Evolutionary conservation across 2,888 invertebrate species (phyloP), one percentile per base, ranked within the genome.

Genomic region (Fragum whitleyi): DNA sequence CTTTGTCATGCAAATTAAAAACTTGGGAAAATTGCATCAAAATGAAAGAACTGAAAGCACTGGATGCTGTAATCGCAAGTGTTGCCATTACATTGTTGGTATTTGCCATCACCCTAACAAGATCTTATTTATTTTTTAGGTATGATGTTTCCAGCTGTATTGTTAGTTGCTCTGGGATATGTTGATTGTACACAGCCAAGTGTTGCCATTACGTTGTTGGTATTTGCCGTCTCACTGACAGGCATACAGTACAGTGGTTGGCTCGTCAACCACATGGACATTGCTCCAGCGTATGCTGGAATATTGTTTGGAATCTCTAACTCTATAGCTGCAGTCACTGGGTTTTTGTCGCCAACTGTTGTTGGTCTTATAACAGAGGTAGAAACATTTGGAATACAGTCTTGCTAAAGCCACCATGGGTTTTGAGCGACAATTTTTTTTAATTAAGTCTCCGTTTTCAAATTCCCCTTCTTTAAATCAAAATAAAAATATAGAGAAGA

Each of bases 181-280:
- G 82, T 93, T 32, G 92, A 92, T 85, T 93, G 93, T 76, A 90
- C 89, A 0, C 88, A 90, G 72, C 85, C 92, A 0, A 77, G 73
- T 3, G 42, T 90, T 6, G 94, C 93, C 19, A 90, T 94, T 32
- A 88, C 83, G 1, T 83, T 94, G 28, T 88, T 94, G 61, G 88
- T 91, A 2, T 73, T 92, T 5, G 92, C 90, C 23, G 92, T 93
- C 14, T 87, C 92, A 21, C 67, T 92, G 55, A 91, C 91, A 19
- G 93, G 93, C 2, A 85, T 88, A 59, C 91, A 91, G 74, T 94
- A 92, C 88, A 90, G 91, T 75, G 94, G 94, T 23, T 93, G 88
- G 87, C 80, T 93, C n/a, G 92, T 94, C 76, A 94, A 94, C 81
- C 93, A 92, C 79, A 93, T 94, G 83, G 94, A 94, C 86, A 91